Base-by-base conservation (phyloP, 2,113 vertebrate genomes). In the Mionectes macconnelli region DNA sequence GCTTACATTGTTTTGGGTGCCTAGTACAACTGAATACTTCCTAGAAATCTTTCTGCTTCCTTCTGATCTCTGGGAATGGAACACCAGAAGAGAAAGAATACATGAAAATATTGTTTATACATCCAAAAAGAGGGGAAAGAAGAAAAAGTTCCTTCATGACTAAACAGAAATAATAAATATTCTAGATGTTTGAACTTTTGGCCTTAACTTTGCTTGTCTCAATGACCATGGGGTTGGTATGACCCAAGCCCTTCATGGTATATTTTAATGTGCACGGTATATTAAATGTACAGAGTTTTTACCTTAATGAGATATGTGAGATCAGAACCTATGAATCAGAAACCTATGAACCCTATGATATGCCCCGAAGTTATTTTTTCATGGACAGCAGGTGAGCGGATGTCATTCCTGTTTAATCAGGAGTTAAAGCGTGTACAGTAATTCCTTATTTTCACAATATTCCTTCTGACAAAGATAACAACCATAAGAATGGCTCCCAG, bases 391-490 rank as follows among this genome's bases (percentile, higher is more conserved):
- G 78, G 87, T 94, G 78, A 96, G 69, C 23, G 49, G 94, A 96
- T 93, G 81, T 94, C 89, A 95, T 97, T 98, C 94, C 92, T 97
- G 97, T 97, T 98, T 97, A 98, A 97, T 97, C 96, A 98, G 97
- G 98, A 98, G 98, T 98, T 98, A 98, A 98, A 97, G 95, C 84
- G 28, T 85, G 95, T 90, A 95, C 95, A 97, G 95, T 93, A 98
- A 98, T 98, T 98, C 97, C 94, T 96, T 97, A 98, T 98, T 98
- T 98, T 98, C 97, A 98, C 94, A 97, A 98, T 98, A 98, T 97
- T 98, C 94, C 96, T 97, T 97, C 97, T 98, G 97, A 98, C 97
- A 98, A 98, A 98, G 97, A 98, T 98, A 98, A 98, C 97, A 98
- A 96, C 97, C 97, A 96, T 84, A 90, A 97, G 98, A 98, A 97